Conservation (phyloP, 1,140 invertebrate genomes). For the Scaptomyza graminum region DNA sequence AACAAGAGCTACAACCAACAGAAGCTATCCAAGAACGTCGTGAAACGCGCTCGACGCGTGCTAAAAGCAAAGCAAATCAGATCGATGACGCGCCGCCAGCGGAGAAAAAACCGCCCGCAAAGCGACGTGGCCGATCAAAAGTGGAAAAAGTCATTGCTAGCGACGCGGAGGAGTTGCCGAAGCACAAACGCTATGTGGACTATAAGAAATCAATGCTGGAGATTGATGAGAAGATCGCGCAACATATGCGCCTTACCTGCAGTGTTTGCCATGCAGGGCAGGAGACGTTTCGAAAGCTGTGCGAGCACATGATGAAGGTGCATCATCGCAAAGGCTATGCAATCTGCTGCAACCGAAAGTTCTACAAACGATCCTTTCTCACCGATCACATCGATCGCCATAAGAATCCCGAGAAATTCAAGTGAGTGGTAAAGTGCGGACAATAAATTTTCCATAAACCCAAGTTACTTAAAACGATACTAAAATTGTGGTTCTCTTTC, state of each 20-base stretch:
- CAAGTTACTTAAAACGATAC: background rate
- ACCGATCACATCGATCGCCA: constrained; percentile 77
- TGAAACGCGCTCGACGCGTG: constrained; percentile 50
- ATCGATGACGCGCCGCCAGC: background rate
- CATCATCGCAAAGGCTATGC: constrained; percentile 72
- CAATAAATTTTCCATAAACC: background rate
- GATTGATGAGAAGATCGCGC: constrained; percentile 69
- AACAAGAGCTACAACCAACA: background rate
- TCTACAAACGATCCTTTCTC: constrained; percentile 72
- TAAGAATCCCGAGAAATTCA: constrained; percentile 72
- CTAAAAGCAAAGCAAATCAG: constrained; percentile 56
- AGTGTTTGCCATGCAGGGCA: constrained; percentile 63
- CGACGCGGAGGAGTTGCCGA: constrained; percentile 4
- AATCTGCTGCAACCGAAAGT: constrained; percentile 77
- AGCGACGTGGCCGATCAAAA: constrained; percentile 21
- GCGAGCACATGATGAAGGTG: constrained; percentile 64
- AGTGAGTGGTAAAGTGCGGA: constrained; percentile 73
- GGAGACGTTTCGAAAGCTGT: constrained; percentile 61
- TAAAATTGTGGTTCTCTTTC: background rate
- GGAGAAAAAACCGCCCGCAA: constrained; percentile 1
- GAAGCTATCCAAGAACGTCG: constrained; percentile 38
- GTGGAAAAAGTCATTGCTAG: constrained; percentile 8
- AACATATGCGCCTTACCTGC: constrained; percentile 72
- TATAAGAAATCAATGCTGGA: constrained; percentile 69
- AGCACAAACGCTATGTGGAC: constrained; percentile 57